Percentiles rank a stretch among this genome's conserved stretches.
Evolutionary conservation across 23 tunicate species (phyloP).

Genomic region (Trididemnum clinides): DNA sequence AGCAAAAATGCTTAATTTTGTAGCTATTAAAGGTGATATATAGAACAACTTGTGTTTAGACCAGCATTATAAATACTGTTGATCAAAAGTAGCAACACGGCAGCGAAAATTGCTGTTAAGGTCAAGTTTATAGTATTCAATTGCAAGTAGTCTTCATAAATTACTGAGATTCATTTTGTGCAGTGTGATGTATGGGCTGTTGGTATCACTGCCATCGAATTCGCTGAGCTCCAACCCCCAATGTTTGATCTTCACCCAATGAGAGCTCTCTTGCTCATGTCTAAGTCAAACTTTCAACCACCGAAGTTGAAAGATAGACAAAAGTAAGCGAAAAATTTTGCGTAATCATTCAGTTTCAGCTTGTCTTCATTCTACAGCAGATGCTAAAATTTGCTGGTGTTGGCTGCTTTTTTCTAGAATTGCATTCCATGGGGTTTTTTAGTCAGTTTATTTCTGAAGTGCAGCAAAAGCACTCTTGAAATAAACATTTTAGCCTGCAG

Average conservation of each 20-base stretch:
- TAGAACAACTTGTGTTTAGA: too few relatives aligned
- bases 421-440: neutral
- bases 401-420: neutral
- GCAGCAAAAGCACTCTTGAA: too few relatives aligned
- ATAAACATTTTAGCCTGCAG: too few relatives aligned
- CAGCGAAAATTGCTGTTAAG: too few relatives aligned
- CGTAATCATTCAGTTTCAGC: too few relatives aligned
- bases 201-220: constrained; percentile 98
- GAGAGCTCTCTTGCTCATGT: constrained; percentile 98
- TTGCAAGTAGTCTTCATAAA: too few relatives aligned
- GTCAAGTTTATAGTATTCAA: too few relatives aligned
- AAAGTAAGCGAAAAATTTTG: constrained; percentile 61
- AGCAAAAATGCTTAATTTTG: too few relatives aligned
- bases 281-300: constrained; percentile 87
- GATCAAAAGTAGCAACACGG: too few relatives aligned
- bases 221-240: constrained; percentile 99
- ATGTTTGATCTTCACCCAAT: constrained; percentile 99
- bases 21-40: too few relatives aligned
- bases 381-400: neutral
- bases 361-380: neutral
- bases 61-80: too few relatives aligned
- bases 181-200: constrained; percentile 99
- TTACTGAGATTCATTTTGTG: too few relatives aligned
- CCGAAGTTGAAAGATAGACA: constrained; percentile 86
- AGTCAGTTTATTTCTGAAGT: neutral